Evolutionary conservation across 2,113 vertebrate species (phyloP).

Genomic region (Sceloporus tristichus): DNA sequence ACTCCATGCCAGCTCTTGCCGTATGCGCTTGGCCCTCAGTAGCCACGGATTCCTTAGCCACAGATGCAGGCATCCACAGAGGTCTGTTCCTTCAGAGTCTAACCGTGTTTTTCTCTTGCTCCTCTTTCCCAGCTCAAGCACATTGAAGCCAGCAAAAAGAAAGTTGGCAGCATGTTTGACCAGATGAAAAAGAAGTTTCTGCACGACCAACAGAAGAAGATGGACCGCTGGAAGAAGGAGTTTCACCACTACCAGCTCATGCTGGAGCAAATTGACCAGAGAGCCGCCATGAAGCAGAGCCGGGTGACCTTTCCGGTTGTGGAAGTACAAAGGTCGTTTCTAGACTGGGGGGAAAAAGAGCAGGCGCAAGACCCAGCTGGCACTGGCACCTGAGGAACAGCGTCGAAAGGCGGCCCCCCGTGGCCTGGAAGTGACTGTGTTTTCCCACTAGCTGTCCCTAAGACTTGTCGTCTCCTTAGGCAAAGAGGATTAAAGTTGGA

Average conservation of each 20-base stretch:
- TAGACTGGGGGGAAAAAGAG: fast-evolving
- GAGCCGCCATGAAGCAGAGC: fast-evolving
- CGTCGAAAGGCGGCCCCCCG: too few species aligned
- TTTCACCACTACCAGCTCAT: slow-evolving; percentile 32
- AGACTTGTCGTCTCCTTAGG: not conserved
- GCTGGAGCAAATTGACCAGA: slow-evolving; percentile 50
- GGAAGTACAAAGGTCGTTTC: fast-evolving
- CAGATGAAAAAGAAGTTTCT: slow-evolving; percentile 70
- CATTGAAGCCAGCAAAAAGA: slow-evolving; percentile 67
- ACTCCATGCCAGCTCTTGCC: too few species aligned
- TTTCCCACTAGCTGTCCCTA: fast-evolving
- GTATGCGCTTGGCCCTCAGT: too few species aligned
- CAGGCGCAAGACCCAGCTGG: too few species aligned
- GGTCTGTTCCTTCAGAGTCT: too few species aligned
- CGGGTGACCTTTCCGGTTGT: fast-evolving
- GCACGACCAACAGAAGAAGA: slow-evolving; percentile 67
- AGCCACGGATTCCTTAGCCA: too few species aligned
- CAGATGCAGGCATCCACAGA: too few species aligned
- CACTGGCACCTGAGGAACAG: not conserved
- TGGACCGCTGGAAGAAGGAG: slow-evolving; percentile 38
- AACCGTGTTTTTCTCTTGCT: not conserved
- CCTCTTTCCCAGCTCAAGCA: slow-evolving; percentile 51
- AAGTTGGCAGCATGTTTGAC: slow-evolving; percentile 45
- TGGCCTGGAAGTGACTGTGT: too few species aligned
- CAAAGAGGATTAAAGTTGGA: fast-evolving